Evolutionary conservation across 2,113 vertebrate species (phyloP).

Genomic region (Ondatra zibethicus): DNA sequence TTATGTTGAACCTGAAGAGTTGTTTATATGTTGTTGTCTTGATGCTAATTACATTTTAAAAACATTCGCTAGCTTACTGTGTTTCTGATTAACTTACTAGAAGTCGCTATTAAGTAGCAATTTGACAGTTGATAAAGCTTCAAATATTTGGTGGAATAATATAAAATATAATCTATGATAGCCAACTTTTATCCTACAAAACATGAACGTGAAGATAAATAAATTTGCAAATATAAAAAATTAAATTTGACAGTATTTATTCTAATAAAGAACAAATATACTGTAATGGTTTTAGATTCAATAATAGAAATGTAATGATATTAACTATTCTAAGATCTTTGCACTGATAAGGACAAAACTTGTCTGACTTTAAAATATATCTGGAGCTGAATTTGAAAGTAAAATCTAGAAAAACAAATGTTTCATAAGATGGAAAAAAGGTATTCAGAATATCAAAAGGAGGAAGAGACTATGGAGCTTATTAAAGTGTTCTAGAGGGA

Average conservation of each 20-base stretch:
- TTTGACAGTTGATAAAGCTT: constrained; percentile 67
- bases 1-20: constrained; percentile 72
- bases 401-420: background rate
- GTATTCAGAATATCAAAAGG: background rate
- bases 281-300: background rate
- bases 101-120: constrained; percentile 73
- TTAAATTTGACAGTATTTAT: background rate
- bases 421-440: background rate
- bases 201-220: background rate
- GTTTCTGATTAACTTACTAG: constrained; percentile 74
- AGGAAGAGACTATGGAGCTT: background rate
- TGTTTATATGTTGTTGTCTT: constrained; percentile 78
- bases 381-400: background rate
- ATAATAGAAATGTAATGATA: background rate
- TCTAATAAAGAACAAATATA: background rate
- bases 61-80: constrained; percentile 65
- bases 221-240: background rate
- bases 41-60: constrained; percentile 84
- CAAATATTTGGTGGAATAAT: constrained; percentile 60
- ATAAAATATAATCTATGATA: background rate
- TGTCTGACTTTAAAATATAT: background rate
- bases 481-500: background rate
- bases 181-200: background rate
- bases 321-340: background rate
- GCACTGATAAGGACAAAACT: background rate